Conservation (phyloP, 64 coral and sea anemone genomes). For the Dendrophyllia cribrosa region DNA sequence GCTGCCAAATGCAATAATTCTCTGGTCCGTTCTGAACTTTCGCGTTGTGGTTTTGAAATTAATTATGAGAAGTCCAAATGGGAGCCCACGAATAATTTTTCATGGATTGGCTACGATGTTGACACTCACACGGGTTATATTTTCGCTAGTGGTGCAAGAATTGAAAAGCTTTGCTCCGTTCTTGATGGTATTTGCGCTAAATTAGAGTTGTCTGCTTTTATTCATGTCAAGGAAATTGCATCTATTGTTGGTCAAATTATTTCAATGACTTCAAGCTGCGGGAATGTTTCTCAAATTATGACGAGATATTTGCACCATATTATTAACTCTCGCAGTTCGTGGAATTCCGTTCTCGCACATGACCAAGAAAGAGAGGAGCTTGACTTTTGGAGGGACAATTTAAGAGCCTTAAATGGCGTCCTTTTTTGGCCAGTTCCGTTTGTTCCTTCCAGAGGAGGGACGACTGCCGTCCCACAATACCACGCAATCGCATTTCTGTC, state of each 20-base stretch:
- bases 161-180: background rate
- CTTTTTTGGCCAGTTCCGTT: too few species aligned
- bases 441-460: background rate
- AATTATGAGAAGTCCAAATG: constrained; percentile 44
- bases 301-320: too few species aligned
- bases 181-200: background rate
- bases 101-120: constrained; percentile 8
- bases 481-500: background rate
- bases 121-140: constrained; percentile 4
- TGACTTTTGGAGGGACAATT: too few species aligned
- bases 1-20: background rate
- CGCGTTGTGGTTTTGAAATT: constrained; percentile 1
- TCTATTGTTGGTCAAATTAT: too few species aligned
- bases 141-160: background rate
- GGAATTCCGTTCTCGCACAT: too few species aligned
- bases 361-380: too few species aligned
- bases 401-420: too few species aligned
- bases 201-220: background rate
- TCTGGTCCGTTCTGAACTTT: background rate
- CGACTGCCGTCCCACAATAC: background rate
- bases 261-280: background rate
- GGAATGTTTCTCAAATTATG: too few species aligned
- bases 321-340: too few species aligned
- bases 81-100: background rate
- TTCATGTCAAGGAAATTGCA: constrained; percentile 22